phyloP scores from a whole-genome alignment of 2,888 invertebrate genomes.

The Oxyteleia sp. region DNA sequence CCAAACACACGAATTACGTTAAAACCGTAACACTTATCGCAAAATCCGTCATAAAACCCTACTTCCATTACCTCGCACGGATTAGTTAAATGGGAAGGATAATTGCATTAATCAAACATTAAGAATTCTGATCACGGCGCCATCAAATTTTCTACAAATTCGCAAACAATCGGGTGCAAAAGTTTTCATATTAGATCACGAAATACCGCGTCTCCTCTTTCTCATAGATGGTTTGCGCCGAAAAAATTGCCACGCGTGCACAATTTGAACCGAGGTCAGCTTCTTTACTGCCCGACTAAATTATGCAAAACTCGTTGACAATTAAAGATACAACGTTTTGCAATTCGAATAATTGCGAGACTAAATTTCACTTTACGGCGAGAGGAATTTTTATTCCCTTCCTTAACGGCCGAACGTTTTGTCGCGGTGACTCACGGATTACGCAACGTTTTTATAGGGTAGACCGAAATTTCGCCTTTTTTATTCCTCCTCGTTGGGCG shows the following conservation, averaged over 20 bases:
- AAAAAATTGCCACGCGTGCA: background rate
- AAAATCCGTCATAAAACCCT: too few species aligned
- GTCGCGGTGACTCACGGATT: conserved; percentile 47
- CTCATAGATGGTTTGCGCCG: background rate
- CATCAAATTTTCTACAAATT: too few species aligned
- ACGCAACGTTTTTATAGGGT: conserved; percentile 47
- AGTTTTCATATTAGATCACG: too few species aligned
- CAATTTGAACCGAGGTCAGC: conserved; percentile 11
- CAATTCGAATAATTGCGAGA: conserved; percentile 48
- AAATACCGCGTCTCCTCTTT: too few species aligned
- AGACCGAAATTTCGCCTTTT: conserved; percentile 43
- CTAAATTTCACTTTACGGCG: conserved; percentile 36
- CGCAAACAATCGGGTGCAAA: too few species aligned
- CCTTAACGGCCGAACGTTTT: conserved; percentile 42
- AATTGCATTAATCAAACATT: too few species aligned
- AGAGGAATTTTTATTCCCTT: conserved; percentile 43
- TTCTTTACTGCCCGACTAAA: background rate
- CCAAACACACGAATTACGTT: too few species aligned
- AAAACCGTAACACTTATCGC: too few species aligned
- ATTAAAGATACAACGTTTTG: conserved; percentile 48
- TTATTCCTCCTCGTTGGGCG: conserved; percentile 27
- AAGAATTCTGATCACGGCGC: background rate
- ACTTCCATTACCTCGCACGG: too few species aligned
- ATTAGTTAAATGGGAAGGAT: background rate
- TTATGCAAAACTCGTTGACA: conserved; percentile 42